Conservation (phyloP, 2,797 vertebrate genomes). For the Siniperca obscura region DNA sequence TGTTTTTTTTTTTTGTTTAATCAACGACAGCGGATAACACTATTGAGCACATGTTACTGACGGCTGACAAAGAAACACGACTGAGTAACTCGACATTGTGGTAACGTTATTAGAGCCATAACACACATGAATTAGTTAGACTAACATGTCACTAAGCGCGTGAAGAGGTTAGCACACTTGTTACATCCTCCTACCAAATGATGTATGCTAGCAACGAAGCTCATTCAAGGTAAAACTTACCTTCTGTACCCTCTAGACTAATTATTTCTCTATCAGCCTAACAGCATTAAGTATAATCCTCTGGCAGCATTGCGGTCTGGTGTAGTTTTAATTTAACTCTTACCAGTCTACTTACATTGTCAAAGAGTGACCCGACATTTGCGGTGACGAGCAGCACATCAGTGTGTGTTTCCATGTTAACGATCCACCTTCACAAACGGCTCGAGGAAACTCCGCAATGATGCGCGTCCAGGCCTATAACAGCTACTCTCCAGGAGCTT, state of each 20-base stretch:
- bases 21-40: background rate
- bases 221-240: background rate
- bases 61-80: slow-evolving; percentile 5
- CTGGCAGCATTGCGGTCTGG: background rate
- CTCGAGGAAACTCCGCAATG: slow-evolving; percentile 57
- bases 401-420: slow-evolving; percentile 82
- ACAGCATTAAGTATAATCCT: slow-evolving; percentile 23
- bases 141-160: background rate
- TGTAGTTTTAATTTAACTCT: background rate
- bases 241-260: background rate
- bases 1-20: background rate
- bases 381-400: slow-evolving; percentile 88
- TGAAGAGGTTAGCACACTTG: background rate
- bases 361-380: slow-evolving; percentile 89
- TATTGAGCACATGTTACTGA: background rate
- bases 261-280: background rate
- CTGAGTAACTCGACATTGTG: background rate
- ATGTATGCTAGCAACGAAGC: slow-evolving; percentile 11
- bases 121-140: background rate
- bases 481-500: slow-evolving; percentile 48
- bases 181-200: background rate
- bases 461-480: slow-evolving; percentile 31
- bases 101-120: background rate
- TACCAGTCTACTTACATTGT: slow-evolving; percentile 83
- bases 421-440: slow-evolving; percentile 41